These are phyloP conservation scores for Tonatia bakeri DNA, from an alignment of 2,113 vertebrate species.

Conservation along the genomic window DNA sequence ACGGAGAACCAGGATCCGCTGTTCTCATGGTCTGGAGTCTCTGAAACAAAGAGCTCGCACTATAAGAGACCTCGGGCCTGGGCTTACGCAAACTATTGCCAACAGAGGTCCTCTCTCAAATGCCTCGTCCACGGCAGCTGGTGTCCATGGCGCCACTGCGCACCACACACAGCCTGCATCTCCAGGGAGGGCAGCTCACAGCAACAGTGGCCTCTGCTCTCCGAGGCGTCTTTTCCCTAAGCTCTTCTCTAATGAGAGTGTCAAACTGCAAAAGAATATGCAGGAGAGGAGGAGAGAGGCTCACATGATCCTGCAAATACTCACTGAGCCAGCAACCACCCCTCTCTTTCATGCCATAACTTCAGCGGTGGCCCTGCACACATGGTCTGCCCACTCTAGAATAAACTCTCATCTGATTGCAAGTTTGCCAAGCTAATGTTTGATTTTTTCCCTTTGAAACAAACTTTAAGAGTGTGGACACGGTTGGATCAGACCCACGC, in stretches of 20 bases:
- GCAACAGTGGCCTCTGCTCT: background rate
- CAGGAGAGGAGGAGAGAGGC: background rate
- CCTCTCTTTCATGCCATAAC: background rate
- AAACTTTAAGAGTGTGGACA: background rate
- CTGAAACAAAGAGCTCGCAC: background rate
- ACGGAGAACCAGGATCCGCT: background rate
- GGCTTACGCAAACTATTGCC: background rate
- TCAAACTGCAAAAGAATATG: background rate
- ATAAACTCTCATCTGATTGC: background rate
- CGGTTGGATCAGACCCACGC: background rate
- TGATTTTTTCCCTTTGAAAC: background rate
- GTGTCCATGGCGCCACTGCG: background rate
- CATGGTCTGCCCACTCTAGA: background rate
- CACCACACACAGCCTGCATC: background rate
- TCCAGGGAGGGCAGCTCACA: constrained; percentile 4
- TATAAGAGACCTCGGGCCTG: background rate
- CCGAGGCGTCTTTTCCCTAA: background rate
- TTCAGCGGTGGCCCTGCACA: background rate
- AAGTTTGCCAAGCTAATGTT: background rate
- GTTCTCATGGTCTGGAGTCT: background rate
- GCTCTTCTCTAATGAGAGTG: constrained; percentile 26
- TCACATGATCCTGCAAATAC: background rate
- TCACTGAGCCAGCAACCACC: background rate
- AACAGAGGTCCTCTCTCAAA: background rate
- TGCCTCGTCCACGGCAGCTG: background rate